These are phyloP conservation scores for Myotis pilosus DNA, from an alignment of 2,797 vertebrate species.

Conservation along the genomic window DNA sequence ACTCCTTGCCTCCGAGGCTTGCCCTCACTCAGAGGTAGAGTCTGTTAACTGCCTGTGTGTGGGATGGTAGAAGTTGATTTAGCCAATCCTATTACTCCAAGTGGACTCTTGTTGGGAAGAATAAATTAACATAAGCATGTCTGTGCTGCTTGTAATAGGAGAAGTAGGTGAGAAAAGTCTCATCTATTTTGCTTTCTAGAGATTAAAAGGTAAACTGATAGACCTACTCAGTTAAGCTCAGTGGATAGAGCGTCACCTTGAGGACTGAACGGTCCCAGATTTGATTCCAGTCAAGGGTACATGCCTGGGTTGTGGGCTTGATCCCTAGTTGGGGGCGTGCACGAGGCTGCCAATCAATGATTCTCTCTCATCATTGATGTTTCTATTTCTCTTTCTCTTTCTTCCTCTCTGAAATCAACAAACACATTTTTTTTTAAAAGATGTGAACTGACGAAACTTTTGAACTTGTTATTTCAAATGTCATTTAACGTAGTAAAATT, in stretches of 20 bases:
- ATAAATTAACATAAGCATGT: constrained; percentile 58
- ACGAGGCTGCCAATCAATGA: too few species aligned
- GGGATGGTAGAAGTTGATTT: constrained; percentile 46
- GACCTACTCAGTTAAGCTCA: too few species aligned
- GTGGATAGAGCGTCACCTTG: too few species aligned
- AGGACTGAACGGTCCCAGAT: too few species aligned
- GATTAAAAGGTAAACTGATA: constrained; percentile 28
- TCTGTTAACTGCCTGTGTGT: constrained; percentile 72
- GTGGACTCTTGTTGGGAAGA: constrained; percentile 60
- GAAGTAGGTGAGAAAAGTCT: constrained; percentile 43
- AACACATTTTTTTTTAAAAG: too few species aligned
- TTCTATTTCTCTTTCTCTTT: too few species aligned
- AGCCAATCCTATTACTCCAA: constrained; percentile 72
- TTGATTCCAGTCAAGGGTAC: too few species aligned
- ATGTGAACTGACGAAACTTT: constrained; percentile 32
- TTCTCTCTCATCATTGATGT: too few species aligned
- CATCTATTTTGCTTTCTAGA: constrained; percentile 41
- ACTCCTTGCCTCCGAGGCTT: constrained; percentile 68
- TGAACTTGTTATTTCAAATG: not conserved
- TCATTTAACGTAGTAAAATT: not conserved
- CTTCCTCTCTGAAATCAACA: too few species aligned
- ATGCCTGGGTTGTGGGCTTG: too few species aligned
- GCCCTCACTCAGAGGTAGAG: constrained; percentile 81
- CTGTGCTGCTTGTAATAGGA: constrained; percentile 18
- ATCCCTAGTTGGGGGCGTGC: too few species aligned